phyloP scores from a whole-genome alignment of 2,113 vertebrate species.

The Columba janthina region DNA sequence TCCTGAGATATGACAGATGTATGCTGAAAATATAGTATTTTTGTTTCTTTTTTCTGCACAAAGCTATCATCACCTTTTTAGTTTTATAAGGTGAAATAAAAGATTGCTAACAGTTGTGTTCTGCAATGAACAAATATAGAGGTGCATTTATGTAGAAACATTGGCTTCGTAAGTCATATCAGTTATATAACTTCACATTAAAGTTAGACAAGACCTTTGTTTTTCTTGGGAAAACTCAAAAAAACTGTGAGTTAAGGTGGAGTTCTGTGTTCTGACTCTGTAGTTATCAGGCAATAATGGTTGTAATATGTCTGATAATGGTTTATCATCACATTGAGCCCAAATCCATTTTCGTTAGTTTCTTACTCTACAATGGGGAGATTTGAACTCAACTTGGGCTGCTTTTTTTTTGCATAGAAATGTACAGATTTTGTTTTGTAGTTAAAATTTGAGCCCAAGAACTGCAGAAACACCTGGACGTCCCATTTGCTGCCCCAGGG shows the following conservation, averaged over 20 bases:
- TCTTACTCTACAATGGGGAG: fast-evolving
- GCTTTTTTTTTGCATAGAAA: background rate
- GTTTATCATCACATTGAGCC: background rate
- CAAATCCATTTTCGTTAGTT: background rate
- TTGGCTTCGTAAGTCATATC: background rate
- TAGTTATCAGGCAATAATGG: background rate
- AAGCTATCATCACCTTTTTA: background rate
- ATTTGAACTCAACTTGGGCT: background rate
- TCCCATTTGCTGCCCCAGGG: background rate
- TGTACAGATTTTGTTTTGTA: background rate
- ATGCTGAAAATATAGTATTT: background rate
- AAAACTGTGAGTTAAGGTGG: background rate
- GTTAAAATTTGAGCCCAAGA: background rate
- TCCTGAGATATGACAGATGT: background rate
- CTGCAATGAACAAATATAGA: background rate
- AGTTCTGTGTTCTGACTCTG: background rate
- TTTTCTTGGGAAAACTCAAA: background rate
- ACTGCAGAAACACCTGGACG: background rate
- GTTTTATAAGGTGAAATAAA: background rate
- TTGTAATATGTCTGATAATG: background rate
- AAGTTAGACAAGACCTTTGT: background rate
- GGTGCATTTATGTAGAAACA: background rate
- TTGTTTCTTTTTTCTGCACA: background rate
- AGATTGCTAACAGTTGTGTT: background rate
- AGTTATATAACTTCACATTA: background rate